Evolutionary conservation across 2,888 invertebrate species (phyloP).

Genomic region (Diabrotica balteata): DNA sequence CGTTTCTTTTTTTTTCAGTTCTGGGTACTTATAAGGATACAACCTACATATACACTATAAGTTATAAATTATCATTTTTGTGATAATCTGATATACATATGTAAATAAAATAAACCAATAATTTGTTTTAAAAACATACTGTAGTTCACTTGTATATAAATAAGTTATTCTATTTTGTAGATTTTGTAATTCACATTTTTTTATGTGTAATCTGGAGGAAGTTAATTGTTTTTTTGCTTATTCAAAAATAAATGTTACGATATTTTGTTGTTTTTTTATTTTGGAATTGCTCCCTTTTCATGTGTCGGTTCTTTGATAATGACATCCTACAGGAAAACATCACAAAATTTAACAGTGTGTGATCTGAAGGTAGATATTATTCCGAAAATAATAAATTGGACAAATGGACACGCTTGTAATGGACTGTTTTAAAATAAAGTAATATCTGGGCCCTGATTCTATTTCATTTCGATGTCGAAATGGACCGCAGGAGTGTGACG

Average conservation of each 20-base stretch:
- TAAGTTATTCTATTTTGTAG: constrained; percentile 29
- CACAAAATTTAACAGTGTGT: too few relatives aligned
- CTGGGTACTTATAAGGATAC: constrained; percentile 33
- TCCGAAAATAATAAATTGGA: too few relatives aligned
- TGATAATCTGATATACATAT: constrained; percentile 43
- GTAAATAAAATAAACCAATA: constrained; percentile 34
- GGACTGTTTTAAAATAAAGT: too few relatives aligned
- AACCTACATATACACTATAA: constrained; percentile 25
- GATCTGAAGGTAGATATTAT: too few relatives aligned
- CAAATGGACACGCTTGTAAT: too few relatives aligned
- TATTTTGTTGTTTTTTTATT: background rate
- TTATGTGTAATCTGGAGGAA: constrained; percentile 11
- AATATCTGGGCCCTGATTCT: too few relatives aligned
- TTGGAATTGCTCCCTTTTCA: too few relatives aligned
- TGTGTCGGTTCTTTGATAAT: too few relatives aligned
- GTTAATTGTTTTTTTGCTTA: constrained; percentile 12
- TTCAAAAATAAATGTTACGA: constrained; percentile 14
- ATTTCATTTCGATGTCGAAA: too few relatives aligned
- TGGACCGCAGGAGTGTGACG: too few relatives aligned
- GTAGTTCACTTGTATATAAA: constrained; percentile 34
- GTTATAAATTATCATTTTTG: constrained; percentile 40
- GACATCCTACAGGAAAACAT: too few relatives aligned
- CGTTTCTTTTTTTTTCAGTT: constrained; percentile 24
- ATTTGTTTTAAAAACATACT: constrained; percentile 32
- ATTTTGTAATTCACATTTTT: constrained; percentile 18